Percentiles rank a stretch among this genome's conserved stretches.
These are phyloP conservation scores for Helleia helle DNA, from an alignment of 2,888 invertebrate genomes.

Conservation along the genomic window DNA sequence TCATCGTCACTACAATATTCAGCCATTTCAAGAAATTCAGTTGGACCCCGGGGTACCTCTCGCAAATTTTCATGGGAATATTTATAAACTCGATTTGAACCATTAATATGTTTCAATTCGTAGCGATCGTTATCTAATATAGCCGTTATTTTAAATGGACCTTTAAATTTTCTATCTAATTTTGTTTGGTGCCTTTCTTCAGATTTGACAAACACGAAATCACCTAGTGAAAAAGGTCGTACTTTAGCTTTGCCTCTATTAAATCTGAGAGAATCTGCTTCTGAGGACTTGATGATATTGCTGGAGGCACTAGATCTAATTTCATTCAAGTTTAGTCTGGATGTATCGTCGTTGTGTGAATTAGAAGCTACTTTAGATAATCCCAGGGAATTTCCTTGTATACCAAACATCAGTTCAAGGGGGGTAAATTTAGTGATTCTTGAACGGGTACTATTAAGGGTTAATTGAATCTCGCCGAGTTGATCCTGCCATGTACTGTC, in stretches of 20 bases:
- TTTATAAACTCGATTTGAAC: conserved; percentile 15
- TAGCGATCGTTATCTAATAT: conserved; percentile 16
- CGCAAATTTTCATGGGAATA: conserved; percentile 20
- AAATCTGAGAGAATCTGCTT: neutral
- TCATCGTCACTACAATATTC: neutral
- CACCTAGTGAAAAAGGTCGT: conserved; percentile 17
- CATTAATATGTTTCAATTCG: conserved; percentile 12
- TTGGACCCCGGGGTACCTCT: conserved; percentile 13
- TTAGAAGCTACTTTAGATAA: too few species aligned
- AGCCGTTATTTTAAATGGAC: conserved; percentile 11
- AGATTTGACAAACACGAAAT: conserved; percentile 20
- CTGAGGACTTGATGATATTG: neutral
- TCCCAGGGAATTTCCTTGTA: too few species aligned
- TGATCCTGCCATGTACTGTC: neutral
- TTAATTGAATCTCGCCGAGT: neutral
- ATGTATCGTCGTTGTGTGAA: too few species aligned
- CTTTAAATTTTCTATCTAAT: too few species aligned
- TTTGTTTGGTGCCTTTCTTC: conserved; percentile 21
- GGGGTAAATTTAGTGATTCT: neutral
- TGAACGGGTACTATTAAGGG: neutral
- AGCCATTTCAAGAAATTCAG: conserved; percentile 1
- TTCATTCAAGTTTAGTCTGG: neutral
- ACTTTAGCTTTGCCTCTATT: conserved; percentile 15
- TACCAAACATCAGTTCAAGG: neutral
- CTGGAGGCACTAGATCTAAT: neutral